Evolutionary conservation across 2,888 invertebrate genomes (phyloP).

Genomic region (Gerris lacustris): DNA sequence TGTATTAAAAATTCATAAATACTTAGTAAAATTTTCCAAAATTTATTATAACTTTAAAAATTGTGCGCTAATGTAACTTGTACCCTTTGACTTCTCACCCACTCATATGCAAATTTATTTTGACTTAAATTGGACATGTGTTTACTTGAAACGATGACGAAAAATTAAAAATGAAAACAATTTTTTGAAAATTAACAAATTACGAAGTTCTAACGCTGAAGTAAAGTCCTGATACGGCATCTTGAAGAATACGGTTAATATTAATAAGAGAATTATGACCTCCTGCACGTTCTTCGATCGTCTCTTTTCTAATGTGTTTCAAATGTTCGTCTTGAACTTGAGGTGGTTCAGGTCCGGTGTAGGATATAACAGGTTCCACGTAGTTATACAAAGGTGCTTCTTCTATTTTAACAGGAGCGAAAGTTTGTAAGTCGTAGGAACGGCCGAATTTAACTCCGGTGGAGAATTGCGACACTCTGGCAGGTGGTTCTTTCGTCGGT

Average conservation of each 20-base stretch:
- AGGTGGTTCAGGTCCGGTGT: slow-evolving; percentile 66
- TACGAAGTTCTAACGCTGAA: slow-evolving; percentile 13
- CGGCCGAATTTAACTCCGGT: slow-evolving; percentile 63
- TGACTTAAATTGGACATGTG: too few species aligned
- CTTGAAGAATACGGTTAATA: slow-evolving; percentile 75
- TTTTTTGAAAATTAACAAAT: background rate
- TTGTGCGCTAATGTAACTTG: too few species aligned
- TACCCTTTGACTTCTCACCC: too few species aligned
- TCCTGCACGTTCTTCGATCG: slow-evolving; percentile 64
- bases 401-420: slow-evolving; percentile 55
- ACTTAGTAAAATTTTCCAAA: too few species aligned
- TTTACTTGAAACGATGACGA: too few species aligned
- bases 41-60: too few species aligned
- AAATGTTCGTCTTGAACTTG: slow-evolving; percentile 60
- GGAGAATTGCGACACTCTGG: slow-evolving; percentile 53
- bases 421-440: slow-evolving; percentile 32
- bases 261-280: slow-evolving; percentile 68
- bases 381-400: slow-evolving; percentile 68
- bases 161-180: too few species aligned
- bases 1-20: too few species aligned
- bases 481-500: slow-evolving; percentile 22
- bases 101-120: too few species aligned
- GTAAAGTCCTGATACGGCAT: slow-evolving; percentile 67
- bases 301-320: slow-evolving; percentile 60
- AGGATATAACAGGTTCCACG: slow-evolving; percentile 44